These are phyloP conservation scores for Martes martes DNA, from an alignment of 2,113 vertebrate species.

Conservation along the genomic window DNA sequence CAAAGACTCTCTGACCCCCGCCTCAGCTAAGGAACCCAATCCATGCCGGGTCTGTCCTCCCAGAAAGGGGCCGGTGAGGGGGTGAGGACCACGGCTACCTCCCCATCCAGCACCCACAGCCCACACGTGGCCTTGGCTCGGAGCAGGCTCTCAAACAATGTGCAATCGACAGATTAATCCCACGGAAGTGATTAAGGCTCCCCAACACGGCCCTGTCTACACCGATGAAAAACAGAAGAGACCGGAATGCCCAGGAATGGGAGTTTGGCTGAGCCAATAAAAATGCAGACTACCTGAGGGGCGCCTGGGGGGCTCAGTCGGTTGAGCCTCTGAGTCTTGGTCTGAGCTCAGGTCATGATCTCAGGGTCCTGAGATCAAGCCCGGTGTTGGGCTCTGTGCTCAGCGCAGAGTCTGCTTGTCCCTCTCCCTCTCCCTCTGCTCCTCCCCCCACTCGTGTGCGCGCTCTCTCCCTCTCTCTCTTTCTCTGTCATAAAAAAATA, in stretches of 20 bases:
- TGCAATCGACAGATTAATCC: background rate
- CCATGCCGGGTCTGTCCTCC: background rate
- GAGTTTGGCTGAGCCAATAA: background rate
- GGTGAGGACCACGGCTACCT: background rate
- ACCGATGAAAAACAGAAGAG: background rate
- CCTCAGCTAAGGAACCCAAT: background rate
- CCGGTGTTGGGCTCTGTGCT: background rate
- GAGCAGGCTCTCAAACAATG: background rate
- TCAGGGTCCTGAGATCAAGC: background rate
- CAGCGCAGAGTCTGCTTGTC: background rate
- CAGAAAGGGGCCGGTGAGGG: background rate
- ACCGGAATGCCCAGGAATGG: no score
- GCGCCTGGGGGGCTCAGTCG: background rate
- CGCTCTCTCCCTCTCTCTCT: no score
- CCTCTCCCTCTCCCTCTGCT: background rate
- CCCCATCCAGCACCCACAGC: background rate
- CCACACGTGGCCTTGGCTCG: background rate
- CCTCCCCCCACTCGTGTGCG: no score
- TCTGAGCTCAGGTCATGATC: background rate
- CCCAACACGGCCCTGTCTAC: background rate
- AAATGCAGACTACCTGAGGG: background rate
- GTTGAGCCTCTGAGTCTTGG: background rate
- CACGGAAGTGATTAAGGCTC: background rate
- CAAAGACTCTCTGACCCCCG: background rate
- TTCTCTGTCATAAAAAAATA: no score